Percentiles rank a stretch among this genome's conserved stretches.
Evolutionary conservation across 2,113 vertebrate genomes (phyloP).

Genomic region (Acanthisitta chloris): DNA sequence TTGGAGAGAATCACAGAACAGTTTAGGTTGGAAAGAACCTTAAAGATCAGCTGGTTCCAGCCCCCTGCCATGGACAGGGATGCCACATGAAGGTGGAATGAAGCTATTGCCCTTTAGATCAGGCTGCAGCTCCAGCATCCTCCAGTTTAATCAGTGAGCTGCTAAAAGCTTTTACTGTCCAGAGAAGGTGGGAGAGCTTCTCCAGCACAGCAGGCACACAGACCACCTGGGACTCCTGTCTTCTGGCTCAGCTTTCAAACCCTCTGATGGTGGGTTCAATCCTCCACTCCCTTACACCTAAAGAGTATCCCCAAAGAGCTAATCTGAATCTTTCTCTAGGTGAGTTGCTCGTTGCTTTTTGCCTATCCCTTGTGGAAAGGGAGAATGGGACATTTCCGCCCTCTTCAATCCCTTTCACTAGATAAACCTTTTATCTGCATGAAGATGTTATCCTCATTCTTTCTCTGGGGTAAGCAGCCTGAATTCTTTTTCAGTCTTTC

Average conservation of each 20-base stretch:
- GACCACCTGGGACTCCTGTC: rapidly evolving
- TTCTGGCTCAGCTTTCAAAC: neutral
- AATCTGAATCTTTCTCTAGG: neutral
- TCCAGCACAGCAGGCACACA: neutral
- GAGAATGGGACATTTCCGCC: neutral
- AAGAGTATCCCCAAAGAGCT: neutral
- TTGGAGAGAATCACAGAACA: neutral
- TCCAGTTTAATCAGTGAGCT: neutral
- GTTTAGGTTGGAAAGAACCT: neutral
- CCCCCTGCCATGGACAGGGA: neutral
- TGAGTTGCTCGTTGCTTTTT: neutral
- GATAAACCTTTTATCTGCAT: neutral
- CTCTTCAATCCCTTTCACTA: neutral
- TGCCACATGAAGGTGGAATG: neutral
- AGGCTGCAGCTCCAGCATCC: neutral
- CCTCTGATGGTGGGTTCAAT: neutral
- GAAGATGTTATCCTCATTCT: neutral
- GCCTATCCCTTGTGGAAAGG: neutral
- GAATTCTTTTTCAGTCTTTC: neutral
- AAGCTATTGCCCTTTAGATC: neutral
- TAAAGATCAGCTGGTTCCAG: neutral
- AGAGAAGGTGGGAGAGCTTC: neutral
- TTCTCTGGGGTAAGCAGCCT: neutral
- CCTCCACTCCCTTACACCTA: neutral
- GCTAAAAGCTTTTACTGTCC: neutral